Conservation (phyloP, 2,113 vertebrate species). For the Varanus komodoensis region DNA sequence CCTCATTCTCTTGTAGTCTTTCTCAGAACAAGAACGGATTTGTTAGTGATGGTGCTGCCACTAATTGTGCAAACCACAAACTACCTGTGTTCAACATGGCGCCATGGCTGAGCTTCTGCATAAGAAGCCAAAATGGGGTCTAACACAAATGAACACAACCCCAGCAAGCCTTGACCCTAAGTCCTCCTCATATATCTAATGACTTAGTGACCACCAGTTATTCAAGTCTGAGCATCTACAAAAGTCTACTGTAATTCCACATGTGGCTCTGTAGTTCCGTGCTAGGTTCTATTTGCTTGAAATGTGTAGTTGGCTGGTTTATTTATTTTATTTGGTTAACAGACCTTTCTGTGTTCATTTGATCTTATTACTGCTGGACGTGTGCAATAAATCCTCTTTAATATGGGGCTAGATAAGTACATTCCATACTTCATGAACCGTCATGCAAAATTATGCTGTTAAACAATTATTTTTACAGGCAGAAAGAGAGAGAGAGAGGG, state of each 20-base stretch:
- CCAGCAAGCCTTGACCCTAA: background rate
- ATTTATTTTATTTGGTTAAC: slow-evolving; percentile 58
- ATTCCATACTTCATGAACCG: slow-evolving; percentile 46
- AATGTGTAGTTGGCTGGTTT: slow-evolving; percentile 36
- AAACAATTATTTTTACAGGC: slow-evolving; percentile 62
- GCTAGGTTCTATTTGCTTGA: slow-evolving; percentile 38
- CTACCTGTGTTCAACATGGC: no score
- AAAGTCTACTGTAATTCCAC: background rate
- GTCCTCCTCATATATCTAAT: background rate
- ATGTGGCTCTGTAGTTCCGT: slow-evolving; percentile 3
- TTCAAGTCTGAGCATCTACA: slow-evolving; percentile 20
- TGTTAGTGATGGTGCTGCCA: no score
- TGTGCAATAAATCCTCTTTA: slow-evolving; percentile 65
- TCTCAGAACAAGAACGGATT: no score
- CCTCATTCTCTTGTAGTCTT: no score
- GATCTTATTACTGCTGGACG: slow-evolving; percentile 45
- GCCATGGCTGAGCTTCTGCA: no score
- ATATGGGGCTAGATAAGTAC: slow-evolving; percentile 49
- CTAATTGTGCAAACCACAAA: no score
- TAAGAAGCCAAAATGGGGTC: background rate
- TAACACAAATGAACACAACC: background rate
- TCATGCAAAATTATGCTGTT: slow-evolving; percentile 44
- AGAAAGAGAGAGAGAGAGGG: slow-evolving; percentile 11
- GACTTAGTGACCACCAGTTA: background rate
- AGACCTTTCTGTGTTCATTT: slow-evolving; percentile 44